Evolutionary conservation across 2,888 invertebrate genomes (phyloP).

Genomic region (Drosophila kuntzei): DNA sequence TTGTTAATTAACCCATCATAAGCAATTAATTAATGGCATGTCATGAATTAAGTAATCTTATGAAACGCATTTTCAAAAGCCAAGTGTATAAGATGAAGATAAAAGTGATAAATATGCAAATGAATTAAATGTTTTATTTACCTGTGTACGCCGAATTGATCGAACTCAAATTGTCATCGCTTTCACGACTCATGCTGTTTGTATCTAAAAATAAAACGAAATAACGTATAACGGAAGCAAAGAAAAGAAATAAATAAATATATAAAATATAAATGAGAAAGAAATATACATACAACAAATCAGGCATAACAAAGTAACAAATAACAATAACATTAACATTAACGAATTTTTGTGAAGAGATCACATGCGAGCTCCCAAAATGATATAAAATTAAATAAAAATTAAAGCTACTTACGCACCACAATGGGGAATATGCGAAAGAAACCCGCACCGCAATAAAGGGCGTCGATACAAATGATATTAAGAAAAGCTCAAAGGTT

Average conservation of each 20-base stretch:
- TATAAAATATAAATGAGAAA: constrained; percentile 22
- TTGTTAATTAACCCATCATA: constrained; percentile 31
- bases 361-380: constrained; percentile 42
- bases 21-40: constrained; percentile 23
- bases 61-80: constrained; percentile 45
- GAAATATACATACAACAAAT: constrained; percentile 28
- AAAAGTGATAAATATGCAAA: constrained; percentile 35
- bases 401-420: constrained; percentile 63
- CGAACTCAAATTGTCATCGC: constrained; percentile 84
- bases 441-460: constrained; percentile 29
- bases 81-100: constrained; percentile 41
- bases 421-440: constrained; percentile 25
- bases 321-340: constrained; percentile 37
- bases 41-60: constrained; percentile 15
- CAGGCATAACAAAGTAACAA: constrained; percentile 50
- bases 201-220: constrained; percentile 77
- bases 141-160: constrained; percentile 83
- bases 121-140: constrained; percentile 60
- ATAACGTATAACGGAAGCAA: constrained; percentile 53
- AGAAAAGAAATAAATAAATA: constrained; percentile 44
- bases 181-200: constrained; percentile 84
- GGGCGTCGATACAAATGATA: constrained; percentile 29
- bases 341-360: background rate
- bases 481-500: constrained; percentile 17
- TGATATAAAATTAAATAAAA: constrained; percentile 53